A percentile compares a stretch with the other conserved stretches of the same genome.
Evolutionary conservation across 2,888 invertebrate genomes (phyloP).

Genomic region (Adelphocoris suturalis): DNA sequence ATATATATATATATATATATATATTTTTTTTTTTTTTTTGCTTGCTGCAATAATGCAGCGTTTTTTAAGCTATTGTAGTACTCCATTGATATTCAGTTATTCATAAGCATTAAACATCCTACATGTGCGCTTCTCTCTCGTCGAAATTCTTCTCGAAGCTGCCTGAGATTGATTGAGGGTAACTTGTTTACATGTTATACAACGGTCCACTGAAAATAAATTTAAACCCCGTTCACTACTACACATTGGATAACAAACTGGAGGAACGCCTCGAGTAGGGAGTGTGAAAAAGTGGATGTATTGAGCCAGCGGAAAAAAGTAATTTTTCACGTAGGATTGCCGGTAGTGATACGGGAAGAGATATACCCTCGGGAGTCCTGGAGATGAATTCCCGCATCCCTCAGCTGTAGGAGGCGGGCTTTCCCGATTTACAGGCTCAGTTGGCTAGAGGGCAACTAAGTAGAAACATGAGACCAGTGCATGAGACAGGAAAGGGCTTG

Average conservation of each 20-base stretch:
- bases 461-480: too few relatives aligned
- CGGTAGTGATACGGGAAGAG: constrained; percentile 17
- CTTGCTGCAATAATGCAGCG: too few relatives aligned
- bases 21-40: too few relatives aligned
- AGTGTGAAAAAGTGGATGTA: constrained; percentile 9
- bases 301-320: constrained; percentile 16
- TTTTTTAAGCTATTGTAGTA: too few relatives aligned
- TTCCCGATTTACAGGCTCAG: neutral
- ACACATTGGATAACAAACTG: neutral
- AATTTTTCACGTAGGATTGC: constrained; percentile 2
- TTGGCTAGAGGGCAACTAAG: too few relatives aligned
- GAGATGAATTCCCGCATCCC: constrained; percentile 14
- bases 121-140: too few relatives aligned
- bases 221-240: neutral
- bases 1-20: too few relatives aligned
- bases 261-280: neutral
- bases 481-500: too few relatives aligned
- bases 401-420: neutral
- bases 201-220: constrained; percentile 5
- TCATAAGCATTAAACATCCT: too few relatives aligned
- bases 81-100: too few relatives aligned
- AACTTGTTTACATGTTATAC: neutral
- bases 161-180: neutral
- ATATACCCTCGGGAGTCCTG: constrained; percentile 30
- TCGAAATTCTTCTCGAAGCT: neutral